phyloP scores from a whole-genome alignment of 2,888 invertebrate species.

The Octodonta nipae region DNA sequence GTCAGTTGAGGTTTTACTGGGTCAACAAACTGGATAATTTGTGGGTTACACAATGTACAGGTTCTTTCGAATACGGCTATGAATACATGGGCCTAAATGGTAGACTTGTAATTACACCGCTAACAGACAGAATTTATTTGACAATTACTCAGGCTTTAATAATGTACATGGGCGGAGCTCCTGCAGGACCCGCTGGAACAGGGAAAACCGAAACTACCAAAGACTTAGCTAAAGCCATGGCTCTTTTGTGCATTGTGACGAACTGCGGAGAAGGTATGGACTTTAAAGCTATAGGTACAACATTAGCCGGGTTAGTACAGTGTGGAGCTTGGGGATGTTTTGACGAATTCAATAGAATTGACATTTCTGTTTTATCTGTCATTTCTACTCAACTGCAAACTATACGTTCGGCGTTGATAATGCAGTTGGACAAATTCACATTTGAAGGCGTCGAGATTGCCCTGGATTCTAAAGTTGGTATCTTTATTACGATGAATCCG shows the following conservation, averaged over 20 bases:
- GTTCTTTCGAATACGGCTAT: conserved; percentile 81
- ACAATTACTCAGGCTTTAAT: conserved; percentile 86
- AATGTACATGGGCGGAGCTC: conserved; percentile 84
- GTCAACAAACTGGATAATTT: conserved; percentile 65
- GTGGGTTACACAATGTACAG: conserved; percentile 72
- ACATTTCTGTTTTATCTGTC: conserved; percentile 81
- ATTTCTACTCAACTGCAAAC: conserved; percentile 86
- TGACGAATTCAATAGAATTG: conserved; percentile 88
- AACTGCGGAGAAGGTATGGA: conserved; percentile 93
- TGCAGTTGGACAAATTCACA: conserved; percentile 60
- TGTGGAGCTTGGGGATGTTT: conserved; percentile 95
- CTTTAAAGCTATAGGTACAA: conserved; percentile 66
- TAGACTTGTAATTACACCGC: conserved; percentile 77
- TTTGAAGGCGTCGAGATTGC: conserved; percentile 54
- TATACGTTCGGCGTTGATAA: conserved; percentile 68
- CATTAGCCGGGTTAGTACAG: conserved; percentile 63
- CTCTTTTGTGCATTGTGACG: conserved; percentile 69
- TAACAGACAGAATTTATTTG: conserved; percentile 84
- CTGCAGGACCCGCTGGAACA: conserved; percentile 72
- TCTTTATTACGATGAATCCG: conserved; percentile 93
- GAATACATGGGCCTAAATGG: conserved; percentile 93
- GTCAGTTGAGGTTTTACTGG: conserved; percentile 88
- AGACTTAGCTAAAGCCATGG: conserved; percentile 81
- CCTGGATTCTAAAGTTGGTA: conserved; percentile 74
- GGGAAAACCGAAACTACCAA: conserved; percentile 88